Percentiles rank a stretch among this genome's conserved stretches.
Evolutionary conservation across 2,888 invertebrate species (phyloP).

Genomic region (Zaprionus obscuricornis): DNA sequence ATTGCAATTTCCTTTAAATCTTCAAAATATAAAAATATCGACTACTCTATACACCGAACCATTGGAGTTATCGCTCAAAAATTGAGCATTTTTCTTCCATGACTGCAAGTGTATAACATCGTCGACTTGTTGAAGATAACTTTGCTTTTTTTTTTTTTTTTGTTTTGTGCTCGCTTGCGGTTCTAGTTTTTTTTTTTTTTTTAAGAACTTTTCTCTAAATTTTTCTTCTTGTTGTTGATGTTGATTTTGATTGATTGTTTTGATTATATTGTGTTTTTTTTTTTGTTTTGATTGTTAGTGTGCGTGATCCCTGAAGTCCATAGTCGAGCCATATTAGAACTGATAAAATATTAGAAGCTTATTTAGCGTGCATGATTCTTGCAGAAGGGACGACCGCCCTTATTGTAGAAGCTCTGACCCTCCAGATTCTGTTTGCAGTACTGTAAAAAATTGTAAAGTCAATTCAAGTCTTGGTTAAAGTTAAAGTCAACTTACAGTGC

Average conservation of each 20-base stretch:
- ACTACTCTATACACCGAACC: no score
- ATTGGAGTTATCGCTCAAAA: no score
- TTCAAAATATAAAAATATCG: no score
- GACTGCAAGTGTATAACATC: no score
- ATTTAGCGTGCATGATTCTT: slow-evolving; percentile 97
- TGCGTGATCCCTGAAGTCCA: slow-evolving; percentile 82
- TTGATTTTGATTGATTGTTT: slow-evolving; percentile 13
- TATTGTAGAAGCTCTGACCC: slow-evolving; percentile 99
- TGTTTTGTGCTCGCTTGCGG: no score
- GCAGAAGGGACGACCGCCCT: slow-evolving; percentile 99
- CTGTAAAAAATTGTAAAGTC: slow-evolving; percentile 85
- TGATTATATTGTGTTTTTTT: slow-evolving; percentile 11
- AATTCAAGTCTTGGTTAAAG: not conserved
- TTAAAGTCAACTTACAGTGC: slow-evolving; percentile 90
- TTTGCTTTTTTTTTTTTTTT: no score
- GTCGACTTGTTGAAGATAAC: no score
- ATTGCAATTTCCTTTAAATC: no score
- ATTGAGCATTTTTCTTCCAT: no score
- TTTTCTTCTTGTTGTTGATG: not conserved
- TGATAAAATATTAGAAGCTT: slow-evolving; percentile 7
- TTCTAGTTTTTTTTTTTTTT: no score
- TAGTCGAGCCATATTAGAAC: slow-evolving; percentile 40
- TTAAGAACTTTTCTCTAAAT: slow-evolving; percentile 23
- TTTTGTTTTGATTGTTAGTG: slow-evolving; percentile 59
- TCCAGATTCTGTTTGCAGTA: slow-evolving; percentile 99